phyloP scores from a whole-genome alignment of 64 coral and sea anemone species.

The Trachythela sp. region DNA sequence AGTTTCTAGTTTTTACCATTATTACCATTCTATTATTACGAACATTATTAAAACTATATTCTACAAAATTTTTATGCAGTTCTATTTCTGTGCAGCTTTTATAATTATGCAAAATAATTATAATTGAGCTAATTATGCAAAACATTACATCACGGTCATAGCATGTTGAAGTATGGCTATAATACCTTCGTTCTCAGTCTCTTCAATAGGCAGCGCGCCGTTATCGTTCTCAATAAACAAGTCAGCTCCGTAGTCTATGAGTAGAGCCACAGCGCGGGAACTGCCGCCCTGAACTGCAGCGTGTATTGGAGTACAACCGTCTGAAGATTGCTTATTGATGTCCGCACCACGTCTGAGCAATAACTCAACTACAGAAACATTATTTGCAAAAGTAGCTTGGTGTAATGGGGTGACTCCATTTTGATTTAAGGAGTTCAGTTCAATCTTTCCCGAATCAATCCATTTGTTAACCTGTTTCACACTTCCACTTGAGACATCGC shows the following conservation, averaged over 20 bases:
- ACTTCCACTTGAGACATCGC: background rate
- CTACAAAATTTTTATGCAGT: background rate
- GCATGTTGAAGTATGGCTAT: constrained; percentile 4
- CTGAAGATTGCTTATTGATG: background rate
- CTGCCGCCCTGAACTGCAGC: background rate
- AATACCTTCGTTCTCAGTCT: background rate
- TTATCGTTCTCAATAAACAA: constrained; percentile 16
- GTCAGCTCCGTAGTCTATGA: constrained; percentile 12
- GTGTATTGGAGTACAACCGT: constrained; percentile 4
- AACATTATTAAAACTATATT: background rate
- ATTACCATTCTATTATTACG: too few relatives aligned
- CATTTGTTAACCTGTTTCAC: background rate
- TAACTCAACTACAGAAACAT: background rate
- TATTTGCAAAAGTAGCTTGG: background rate
- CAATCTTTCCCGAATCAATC: constrained; percentile 22
- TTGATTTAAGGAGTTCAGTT: background rate
- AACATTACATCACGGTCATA: constrained; percentile 12
- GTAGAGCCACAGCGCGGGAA: background rate
- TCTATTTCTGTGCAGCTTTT: background rate
- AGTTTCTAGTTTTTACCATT: too few relatives aligned
- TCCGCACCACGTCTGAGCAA: background rate
- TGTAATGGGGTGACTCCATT: background rate
- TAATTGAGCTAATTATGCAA: background rate
- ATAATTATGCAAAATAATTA: background rate
- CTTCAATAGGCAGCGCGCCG: constrained; percentile 18